Conservation (phyloP, 2,888 invertebrate species). For the Ochropacha duplaris region DNA sequence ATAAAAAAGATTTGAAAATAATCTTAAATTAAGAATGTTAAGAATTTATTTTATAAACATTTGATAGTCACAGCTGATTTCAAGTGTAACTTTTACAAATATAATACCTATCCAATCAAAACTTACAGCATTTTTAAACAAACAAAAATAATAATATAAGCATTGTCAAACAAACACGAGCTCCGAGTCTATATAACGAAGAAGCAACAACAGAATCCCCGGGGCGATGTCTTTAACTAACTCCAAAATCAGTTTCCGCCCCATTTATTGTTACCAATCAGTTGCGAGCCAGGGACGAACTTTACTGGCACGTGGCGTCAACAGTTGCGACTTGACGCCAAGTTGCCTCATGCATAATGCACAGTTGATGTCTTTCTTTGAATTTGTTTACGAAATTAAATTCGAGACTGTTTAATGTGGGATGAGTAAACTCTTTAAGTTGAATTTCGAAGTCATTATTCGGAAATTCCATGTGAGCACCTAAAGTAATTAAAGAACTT, state of each 20-base stretch:
- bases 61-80: too few relatives aligned
- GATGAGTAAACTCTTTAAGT: not conserved
- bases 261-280: conserved; percentile 49
- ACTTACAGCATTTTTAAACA: too few relatives aligned
- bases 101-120: too few relatives aligned
- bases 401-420: not conserved
- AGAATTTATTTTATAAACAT: too few relatives aligned
- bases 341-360: not conserved
- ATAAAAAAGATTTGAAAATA: too few relatives aligned
- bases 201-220: conserved; percentile 21
- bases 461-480: too few relatives aligned
- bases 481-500: too few relatives aligned
- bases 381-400: not conserved
- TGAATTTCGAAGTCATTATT: not conserved
- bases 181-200: not conserved
- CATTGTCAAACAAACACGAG: not conserved
- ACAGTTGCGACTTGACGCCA: not conserved
- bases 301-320: not conserved
- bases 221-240: conserved; percentile 40
- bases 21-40: too few relatives aligned
- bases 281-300: conserved; percentile 20
- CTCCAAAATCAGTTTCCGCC: conserved; percentile 46
- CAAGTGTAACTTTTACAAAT: too few relatives aligned
- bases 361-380: not conserved
- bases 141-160: not conserved